A percentile compares a stretch with the other conserved stretches of the same genome.
These are phyloP conservation scores for Papilio machaon DNA, from an alignment of 1,140 invertebrate genomes.

Conservation along the genomic window DNA sequence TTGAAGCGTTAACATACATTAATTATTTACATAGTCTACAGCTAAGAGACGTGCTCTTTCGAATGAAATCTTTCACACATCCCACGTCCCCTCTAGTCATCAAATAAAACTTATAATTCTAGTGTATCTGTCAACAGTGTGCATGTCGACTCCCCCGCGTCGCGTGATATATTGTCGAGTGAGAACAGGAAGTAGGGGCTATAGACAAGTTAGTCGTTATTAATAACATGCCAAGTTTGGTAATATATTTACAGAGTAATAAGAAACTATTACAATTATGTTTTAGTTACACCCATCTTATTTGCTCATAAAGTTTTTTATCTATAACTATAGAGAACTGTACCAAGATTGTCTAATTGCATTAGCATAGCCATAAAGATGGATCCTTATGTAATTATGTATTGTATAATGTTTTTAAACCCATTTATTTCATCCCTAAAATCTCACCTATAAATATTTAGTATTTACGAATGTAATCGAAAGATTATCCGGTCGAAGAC, in stretches of 20 bases:
- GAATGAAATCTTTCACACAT: constrained; percentile 22
- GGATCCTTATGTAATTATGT: neutral
- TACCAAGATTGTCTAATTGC: neutral
- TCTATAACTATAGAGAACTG: neutral
- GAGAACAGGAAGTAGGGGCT: constrained; percentile 49
- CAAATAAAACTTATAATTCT: constrained; percentile 60
- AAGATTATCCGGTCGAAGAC: neutral
- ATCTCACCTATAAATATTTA: neutral
- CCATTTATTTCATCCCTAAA: neutral
- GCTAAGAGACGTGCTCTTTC: constrained; percentile 12
- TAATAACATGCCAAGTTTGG: constrained; percentile 27
- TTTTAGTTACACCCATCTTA: neutral
- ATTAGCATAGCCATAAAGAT: neutral
- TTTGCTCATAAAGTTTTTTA: neutral
- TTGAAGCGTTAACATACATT: neutral
- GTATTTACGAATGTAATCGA: neutral
- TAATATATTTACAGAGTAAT: constrained; percentile 39
- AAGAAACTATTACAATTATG: constrained; percentile 1
- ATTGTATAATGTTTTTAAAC: neutral
- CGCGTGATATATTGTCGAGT: constrained; percentile 47
- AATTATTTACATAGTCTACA: constrained; percentile 43
- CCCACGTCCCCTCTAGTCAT: constrained; percentile 42
- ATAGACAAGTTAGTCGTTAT: constrained; percentile 29
- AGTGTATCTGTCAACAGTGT: constrained; percentile 63
- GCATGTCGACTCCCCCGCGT: constrained; percentile 40